These are phyloP conservation scores for Diadema setosum DNA, from an alignment of 35 echinoderm and acorn worm genomes.

Conservation along the genomic window DNA sequence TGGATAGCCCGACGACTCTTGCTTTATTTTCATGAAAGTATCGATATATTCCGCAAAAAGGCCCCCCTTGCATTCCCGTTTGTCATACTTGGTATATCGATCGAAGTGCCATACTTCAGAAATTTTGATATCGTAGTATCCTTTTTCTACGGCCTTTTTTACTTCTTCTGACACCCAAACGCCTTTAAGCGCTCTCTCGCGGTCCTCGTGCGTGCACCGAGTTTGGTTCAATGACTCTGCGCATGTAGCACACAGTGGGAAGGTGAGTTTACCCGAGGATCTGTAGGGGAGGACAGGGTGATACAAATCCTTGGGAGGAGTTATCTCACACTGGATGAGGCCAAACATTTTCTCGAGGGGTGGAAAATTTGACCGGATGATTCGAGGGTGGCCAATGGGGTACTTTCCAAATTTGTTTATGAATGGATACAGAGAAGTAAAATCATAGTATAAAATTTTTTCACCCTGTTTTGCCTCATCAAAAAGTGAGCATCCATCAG, in stretches of 20 bases:
- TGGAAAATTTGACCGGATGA: not conserved
- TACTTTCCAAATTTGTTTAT: slow-evolving; percentile 27
- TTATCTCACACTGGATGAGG: not conserved
- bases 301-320: not conserved
- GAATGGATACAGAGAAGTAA: slow-evolving; percentile 13
- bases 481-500: not conserved
- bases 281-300: not conserved
- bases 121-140: not conserved
- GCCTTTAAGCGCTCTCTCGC: not conserved
- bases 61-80: not conserved
- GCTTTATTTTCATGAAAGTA: not conserved
- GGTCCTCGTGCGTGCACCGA: not conserved
- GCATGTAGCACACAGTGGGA: not conserved
- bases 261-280: not conserved
- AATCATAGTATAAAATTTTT: slow-evolving; percentile 11
- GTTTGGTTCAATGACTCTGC: not conserved
- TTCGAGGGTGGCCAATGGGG: slow-evolving; percentile 16
- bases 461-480: not conserved
- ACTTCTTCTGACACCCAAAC: not conserved
- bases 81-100: not conserved
- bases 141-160: not conserved
- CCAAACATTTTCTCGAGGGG: not conserved
- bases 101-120: not conserved
- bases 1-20: slow-evolving; percentile 2
- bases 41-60: not conserved